Evolutionary conservation across 1,140 invertebrate species (phyloP), one percentile per base, ranked within the genome.

Genomic region (Panulirus ornatus): DNA sequence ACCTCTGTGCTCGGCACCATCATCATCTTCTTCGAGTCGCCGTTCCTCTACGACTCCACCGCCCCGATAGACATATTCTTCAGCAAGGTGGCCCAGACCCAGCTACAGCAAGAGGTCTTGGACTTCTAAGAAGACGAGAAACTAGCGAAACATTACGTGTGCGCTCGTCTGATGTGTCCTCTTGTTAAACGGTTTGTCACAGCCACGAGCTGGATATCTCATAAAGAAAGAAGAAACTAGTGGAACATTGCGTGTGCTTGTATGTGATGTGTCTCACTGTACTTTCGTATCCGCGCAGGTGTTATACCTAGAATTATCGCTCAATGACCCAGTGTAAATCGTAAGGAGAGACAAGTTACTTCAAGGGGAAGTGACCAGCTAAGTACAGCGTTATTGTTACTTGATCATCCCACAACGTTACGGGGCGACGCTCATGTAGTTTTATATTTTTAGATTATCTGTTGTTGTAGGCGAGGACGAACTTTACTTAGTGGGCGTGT

Each of bases 11-110:
- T 97, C 6, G 99, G 98, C 38, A 98, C 97, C 0, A 96, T 97
- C 86, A 95, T 96, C 5, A 99, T 98, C 90, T 95, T 98, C 19
- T 96, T 97, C 91, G 97, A 98, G 93, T 98, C 98, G 2, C 98
- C 98, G 0, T 97, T 97, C 3, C 95, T 98, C 0, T 98, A 98
- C 93, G 97, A 98, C 92, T 96, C 97, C 93, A 97, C 97, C 0
- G 96, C 97, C 93, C 96, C 97, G 3, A 98, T 98, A 91, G 97
- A 98, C 93, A 97, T 97, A 94, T 22, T 66, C 66, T 94, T 97
- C 14, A 98, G 97, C 14, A 96, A 96, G 9, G 97, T 98, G 73
- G 97, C 97, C 22, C 92, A 91, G 63, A 63, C 51, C 40, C 90
- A 84, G 81, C 84, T 92, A 42, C 88, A 86, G 34, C 85, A 84